A percentile compares a stretch with the other conserved stretches of the same genome.
These are phyloP conservation scores for Melanaphis sacchari DNA, from an alignment of 1,140 invertebrate species.

Conservation along the genomic window DNA sequence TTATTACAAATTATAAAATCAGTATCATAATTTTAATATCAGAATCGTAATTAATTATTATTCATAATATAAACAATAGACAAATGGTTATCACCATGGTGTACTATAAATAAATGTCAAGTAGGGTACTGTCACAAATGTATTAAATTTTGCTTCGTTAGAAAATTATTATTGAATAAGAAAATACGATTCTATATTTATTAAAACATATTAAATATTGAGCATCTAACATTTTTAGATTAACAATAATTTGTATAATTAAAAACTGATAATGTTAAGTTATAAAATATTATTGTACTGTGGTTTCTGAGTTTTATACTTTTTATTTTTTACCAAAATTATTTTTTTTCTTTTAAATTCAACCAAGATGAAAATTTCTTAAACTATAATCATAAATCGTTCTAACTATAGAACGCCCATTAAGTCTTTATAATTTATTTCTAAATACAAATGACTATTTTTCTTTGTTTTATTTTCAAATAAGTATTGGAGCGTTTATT, in stretches of 20 bases:
- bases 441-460: background rate
- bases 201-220: background rate
- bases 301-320: background rate
- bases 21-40: background rate
- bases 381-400: background rate
- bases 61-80: background rate
- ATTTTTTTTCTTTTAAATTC: background rate
- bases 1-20: background rate
- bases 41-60: background rate
- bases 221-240: background rate
- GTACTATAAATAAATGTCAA: no score
- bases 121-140: no score
- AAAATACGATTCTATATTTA: no score
- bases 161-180: no score
- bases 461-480: background rate
- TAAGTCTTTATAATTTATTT: conserved; percentile 9
- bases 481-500: background rate
- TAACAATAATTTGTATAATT: background rate
- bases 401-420: background rate
- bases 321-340: background rate
- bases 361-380: conserved; percentile 8
- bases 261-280: background rate
- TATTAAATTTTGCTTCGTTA: no score
- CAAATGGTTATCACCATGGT: no score
- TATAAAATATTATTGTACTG: background rate